Evolutionary conservation across 1,140 invertebrate genomes (phyloP).

Genomic region (Hyles euphorbiae): DNA sequence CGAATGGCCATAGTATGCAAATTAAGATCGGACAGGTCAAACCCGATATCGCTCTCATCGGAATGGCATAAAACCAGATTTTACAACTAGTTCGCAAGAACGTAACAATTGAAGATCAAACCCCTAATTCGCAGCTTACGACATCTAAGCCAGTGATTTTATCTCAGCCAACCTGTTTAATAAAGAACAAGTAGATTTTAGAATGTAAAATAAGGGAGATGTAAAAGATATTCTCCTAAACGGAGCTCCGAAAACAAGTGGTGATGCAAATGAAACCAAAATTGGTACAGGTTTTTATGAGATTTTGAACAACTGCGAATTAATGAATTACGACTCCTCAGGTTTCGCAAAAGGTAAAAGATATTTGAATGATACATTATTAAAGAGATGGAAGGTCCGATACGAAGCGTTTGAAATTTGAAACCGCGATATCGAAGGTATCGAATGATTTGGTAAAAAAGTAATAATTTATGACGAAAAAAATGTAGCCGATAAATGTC

Average conservation of each 20-base stretch:
- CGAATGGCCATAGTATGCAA: constrained; percentile 34
- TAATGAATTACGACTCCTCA: no score
- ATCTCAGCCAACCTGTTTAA: no score
- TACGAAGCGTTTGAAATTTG: not conserved
- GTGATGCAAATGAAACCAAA: no score
- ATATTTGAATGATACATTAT: not conserved
- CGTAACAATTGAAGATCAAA: constrained; percentile 38
- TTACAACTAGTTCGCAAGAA: constrained; percentile 19
- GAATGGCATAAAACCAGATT: constrained; percentile 36
- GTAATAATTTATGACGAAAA: not conserved
- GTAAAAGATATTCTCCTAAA: no score
- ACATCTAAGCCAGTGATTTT: not conserved
- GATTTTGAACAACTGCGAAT: no score
- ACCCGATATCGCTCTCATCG: constrained; percentile 39
- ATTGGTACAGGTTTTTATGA: no score
- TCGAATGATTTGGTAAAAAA: not conserved
- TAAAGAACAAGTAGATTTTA: no score
- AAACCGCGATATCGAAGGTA: not conserved
- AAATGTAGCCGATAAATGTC: no score
- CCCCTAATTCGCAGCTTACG: constrained; percentile 2
- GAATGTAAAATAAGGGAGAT: no score
- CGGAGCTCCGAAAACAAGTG: no score
- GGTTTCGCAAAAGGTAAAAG: not conserved
- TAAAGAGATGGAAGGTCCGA: not conserved
- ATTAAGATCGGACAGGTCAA: constrained; percentile 28